Evolutionary conservation across 2,113 vertebrate genomes (phyloP).

Genomic region (Microcebus jonahi): DNA sequence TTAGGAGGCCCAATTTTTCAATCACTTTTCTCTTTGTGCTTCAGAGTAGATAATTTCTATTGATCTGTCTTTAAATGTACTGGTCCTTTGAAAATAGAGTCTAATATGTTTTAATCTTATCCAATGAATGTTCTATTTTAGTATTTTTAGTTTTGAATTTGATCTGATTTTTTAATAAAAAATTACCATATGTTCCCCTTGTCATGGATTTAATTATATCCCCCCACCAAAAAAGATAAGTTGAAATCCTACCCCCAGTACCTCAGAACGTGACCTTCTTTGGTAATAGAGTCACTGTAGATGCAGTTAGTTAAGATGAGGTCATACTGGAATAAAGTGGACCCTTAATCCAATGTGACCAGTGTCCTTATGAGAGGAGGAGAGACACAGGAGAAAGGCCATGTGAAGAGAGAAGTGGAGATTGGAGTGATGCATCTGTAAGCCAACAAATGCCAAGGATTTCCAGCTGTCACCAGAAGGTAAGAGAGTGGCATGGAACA

Average conservation of each 20-base stretch:
- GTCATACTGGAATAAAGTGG: neutral
- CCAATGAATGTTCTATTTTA: neutral
- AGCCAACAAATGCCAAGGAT: neutral
- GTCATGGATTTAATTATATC: neutral
- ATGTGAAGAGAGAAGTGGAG: neutral
- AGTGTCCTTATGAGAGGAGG: neutral
- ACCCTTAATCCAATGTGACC: neutral
- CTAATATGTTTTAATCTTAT: neutral
- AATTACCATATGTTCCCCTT: neutral
- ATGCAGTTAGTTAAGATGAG: neutral
- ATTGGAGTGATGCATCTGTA: neutral
- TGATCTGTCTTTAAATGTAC: neutral
- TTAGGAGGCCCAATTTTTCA: neutral
- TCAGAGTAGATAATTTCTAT: neutral
- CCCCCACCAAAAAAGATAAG: neutral
- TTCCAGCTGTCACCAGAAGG: neutral
- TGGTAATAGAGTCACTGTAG: neutral
- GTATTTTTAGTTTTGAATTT: constrained; percentile 24
- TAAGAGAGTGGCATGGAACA: neutral
- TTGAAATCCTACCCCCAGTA: neutral
- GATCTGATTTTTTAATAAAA: neutral
- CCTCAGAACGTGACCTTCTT: neutral
- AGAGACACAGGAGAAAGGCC: neutral
- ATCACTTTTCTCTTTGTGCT: neutral
- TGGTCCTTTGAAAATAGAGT: neutral